A percentile compares a stretch with the other conserved stretches of the same genome.
phyloP scores from a whole-genome alignment of 2,113 vertebrate genomes.

The Oreotragus oreotragus region DNA sequence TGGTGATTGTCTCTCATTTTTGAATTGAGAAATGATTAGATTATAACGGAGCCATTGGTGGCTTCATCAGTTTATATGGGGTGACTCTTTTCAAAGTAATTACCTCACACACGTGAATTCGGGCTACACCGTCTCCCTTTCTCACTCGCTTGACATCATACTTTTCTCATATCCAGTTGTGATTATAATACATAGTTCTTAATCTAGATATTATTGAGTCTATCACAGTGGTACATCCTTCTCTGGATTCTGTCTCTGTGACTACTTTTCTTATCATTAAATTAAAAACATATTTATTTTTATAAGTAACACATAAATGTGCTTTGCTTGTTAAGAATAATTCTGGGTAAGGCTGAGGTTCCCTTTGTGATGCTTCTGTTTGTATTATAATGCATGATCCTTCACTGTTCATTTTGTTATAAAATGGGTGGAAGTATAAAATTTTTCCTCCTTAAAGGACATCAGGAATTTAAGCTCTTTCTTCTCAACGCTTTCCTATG shows the following conservation, averaged over 20 bases:
- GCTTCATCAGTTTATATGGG: not conserved
- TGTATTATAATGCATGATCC: not conserved
- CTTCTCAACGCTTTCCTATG: not conserved
- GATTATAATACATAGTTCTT: not conserved
- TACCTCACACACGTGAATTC: not conserved
- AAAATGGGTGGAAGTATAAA: not conserved
- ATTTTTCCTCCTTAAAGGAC: not conserved
- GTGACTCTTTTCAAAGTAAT: not conserved
- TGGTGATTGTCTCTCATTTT: not conserved
- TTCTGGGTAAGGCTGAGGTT: not conserved
- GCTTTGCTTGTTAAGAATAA: not conserved
- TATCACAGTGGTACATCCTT: not conserved
- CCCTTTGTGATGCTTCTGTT: slow-evolving; percentile 26
- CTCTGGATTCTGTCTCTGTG: not conserved
- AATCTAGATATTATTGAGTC: not conserved
- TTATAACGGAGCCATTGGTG: not conserved
- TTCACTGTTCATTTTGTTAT: not conserved
- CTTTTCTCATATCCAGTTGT: not conserved
- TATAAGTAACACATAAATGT: not conserved
- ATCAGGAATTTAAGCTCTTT: not conserved
- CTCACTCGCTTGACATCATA: not conserved
- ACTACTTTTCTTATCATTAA: not conserved
- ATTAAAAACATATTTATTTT: not conserved
- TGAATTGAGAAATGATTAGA: not conserved
- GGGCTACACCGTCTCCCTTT: not conserved